Evolutionary conservation across 23 tunicate species (phyloP).

Genomic region (Styela clava): DNA sequence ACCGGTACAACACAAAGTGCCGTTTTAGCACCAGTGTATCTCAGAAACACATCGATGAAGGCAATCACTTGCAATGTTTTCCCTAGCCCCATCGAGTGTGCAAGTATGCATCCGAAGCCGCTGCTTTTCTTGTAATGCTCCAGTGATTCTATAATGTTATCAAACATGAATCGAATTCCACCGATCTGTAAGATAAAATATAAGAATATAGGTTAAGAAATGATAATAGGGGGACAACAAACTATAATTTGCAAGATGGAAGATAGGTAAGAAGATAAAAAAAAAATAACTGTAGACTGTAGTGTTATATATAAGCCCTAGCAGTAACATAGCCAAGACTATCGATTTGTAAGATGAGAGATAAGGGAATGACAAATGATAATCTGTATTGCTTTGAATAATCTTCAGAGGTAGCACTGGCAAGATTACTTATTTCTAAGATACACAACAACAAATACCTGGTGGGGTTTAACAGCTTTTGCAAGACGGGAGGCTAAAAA

Average conservation of each 20-base stretch:
- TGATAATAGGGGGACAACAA: no score
- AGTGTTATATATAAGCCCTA: no score
- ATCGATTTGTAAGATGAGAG: no score
- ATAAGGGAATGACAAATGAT: no score
- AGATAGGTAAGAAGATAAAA: no score
- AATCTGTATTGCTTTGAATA: no score
- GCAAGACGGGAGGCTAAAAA: conserved; percentile 75
- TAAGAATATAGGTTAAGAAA: no score
- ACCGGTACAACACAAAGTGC: conserved; percentile 94
- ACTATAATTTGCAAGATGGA: no score
- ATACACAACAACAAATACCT: conserved; percentile 29
- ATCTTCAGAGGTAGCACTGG: no score
- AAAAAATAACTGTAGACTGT: no score
- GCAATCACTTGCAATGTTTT: conserved; percentile 94
- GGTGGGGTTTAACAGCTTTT: conserved; percentile 72
- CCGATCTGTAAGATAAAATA: conserved; percentile 57
- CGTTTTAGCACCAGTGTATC: conserved; percentile 64
- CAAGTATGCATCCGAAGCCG: conserved; percentile 93
- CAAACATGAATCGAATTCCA: conserved; percentile 96
- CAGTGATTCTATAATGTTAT: conserved; percentile 82
- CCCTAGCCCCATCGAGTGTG: conserved; percentile 98
- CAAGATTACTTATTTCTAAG: conserved; percentile 71
- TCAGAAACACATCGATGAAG: conserved; percentile 85
- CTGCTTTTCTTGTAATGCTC: conserved; percentile 49
- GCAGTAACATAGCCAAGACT: no score